Percentiles rank a stretch among this genome's conserved stretches.
These are phyloP conservation scores for Cephus rjabovi DNA, from an alignment of 2,888 invertebrate species.

Conservation along the genomic window DNA sequence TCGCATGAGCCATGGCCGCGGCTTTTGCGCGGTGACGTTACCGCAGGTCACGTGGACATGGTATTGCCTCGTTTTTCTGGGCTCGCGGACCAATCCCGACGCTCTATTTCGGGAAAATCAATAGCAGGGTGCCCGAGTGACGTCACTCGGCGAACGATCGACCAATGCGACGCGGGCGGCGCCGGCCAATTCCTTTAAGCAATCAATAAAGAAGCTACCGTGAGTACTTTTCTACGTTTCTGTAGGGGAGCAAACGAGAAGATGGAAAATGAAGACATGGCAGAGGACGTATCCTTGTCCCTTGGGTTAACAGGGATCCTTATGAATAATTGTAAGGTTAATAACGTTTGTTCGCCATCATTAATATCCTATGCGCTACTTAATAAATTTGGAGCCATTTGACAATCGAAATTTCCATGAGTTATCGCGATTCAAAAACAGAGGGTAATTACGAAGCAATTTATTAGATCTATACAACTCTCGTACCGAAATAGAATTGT, in stretches of 20 bases:
- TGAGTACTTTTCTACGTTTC: constrained; percentile 8
- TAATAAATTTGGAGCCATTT: not conserved
- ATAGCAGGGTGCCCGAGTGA: constrained; percentile 37
- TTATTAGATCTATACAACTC: not conserved
- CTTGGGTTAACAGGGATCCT: not conserved
- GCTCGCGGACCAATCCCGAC: constrained; percentile 47
- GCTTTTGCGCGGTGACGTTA: constrained; percentile 15
- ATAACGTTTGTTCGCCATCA: not conserved
- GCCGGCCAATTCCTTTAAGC: constrained; percentile 58
- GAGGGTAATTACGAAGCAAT: not conserved
- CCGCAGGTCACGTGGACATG: constrained; percentile 25
- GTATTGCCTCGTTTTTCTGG: constrained; percentile 32
- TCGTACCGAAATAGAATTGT: not conserved
- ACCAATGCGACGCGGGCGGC: constrained; percentile 61
- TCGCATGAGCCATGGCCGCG: constrained; percentile 20
- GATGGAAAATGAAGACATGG: not conserved
- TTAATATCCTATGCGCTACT: not conserved
- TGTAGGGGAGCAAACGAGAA: constrained; percentile 13
- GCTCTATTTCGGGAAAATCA: constrained; percentile 52
- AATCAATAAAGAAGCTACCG: constrained; percentile 54
- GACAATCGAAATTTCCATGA: not conserved
- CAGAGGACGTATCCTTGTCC: not conserved
- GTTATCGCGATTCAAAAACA: not conserved
- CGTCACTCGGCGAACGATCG: constrained; percentile 49
- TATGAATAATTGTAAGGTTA: not conserved